Percentiles rank a stretch among this genome's conserved stretches.
Evolutionary conservation across 2,888 invertebrate genomes (phyloP).

Genomic region (Exocentrus adspersus): DNA sequence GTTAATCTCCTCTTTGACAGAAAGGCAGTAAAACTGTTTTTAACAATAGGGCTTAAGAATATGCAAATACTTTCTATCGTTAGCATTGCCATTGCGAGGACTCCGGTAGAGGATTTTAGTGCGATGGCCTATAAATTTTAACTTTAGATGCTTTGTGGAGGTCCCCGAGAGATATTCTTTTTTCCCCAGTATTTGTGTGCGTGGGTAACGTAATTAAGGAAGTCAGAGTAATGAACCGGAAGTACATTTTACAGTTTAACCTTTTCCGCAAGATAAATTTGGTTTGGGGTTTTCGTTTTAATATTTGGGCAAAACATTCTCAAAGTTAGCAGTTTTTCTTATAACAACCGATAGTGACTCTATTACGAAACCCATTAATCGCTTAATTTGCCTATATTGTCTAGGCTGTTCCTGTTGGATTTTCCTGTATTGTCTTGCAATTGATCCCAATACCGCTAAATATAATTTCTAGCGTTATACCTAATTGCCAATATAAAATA

Average conservation of each 20-base stretch:
- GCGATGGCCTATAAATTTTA: slow-evolving; percentile 27
- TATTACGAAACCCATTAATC: too few species aligned
- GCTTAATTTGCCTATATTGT: too few species aligned
- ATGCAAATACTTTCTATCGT: slow-evolving; percentile 43
- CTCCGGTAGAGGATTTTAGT: slow-evolving; percentile 22
- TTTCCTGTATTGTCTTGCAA: too few species aligned
- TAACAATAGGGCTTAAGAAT: slow-evolving; percentile 41
- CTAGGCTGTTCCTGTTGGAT: too few species aligned
- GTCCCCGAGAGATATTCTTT: neutral
- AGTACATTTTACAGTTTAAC: neutral
- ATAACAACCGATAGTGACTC: too few species aligned
- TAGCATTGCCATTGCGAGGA: slow-evolving; percentile 33
- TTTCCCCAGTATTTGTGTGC: neutral
- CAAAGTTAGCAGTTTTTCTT: too few species aligned
- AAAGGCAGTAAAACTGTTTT: slow-evolving; percentile 41
- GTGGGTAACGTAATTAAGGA: slow-evolving; percentile 34
- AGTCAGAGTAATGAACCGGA: slow-evolving; percentile 34
- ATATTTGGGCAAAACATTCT: too few species aligned
- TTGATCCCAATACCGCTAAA: too few species aligned
- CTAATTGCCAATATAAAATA: neutral
- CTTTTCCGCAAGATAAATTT: neutral
- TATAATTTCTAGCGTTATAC: too few species aligned
- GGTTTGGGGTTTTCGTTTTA: neutral
- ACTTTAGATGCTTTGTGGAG: slow-evolving; percentile 3
- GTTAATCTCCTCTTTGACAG: slow-evolving; percentile 39